phyloP scores from a whole-genome alignment of 2,113 vertebrate genomes.

The Microcebus ravelobensis region DNA sequence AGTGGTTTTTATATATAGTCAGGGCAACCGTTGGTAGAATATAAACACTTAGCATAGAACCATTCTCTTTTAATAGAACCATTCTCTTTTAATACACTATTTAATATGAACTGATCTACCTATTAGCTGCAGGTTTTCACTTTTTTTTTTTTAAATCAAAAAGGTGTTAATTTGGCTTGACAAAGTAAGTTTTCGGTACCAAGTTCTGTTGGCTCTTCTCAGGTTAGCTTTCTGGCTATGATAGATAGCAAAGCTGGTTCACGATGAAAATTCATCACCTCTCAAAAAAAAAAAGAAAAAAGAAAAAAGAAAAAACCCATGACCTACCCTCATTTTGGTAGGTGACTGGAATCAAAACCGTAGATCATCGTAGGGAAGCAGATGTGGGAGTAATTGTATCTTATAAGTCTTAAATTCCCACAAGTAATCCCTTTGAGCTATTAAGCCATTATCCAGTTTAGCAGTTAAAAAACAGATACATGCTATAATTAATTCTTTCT shows the following conservation, averaged over 20 bases:
- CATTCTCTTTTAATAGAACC: background rate
- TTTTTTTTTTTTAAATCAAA: background rate
- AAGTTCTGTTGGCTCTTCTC: background rate
- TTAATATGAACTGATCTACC: background rate
- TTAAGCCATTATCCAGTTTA: constrained; percentile 69
- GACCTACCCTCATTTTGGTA: background rate
- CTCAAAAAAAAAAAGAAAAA: background rate
- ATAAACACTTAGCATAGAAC: constrained; percentile 10
- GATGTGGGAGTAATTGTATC: constrained; percentile 45
- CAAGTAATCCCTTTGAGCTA: constrained; percentile 61
- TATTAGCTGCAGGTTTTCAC: background rate
- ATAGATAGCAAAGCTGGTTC: background rate
- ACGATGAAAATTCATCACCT: background rate
- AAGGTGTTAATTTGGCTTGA: background rate
- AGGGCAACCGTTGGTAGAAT: background rate
- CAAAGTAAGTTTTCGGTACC: background rate
- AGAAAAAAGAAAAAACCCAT: background rate
- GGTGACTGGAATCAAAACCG: constrained; percentile 41
- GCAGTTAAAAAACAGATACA: constrained; percentile 56
- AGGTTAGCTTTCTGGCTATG: background rate
- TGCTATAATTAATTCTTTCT: constrained; percentile 70
- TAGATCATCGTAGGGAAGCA: constrained; percentile 54
- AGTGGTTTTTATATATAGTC: background rate
- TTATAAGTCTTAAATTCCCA: constrained; percentile 64
- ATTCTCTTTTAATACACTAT: background rate